Base-by-base conservation (phyloP, 2,888 invertebrate species). In the Cephus runcator region DNA sequence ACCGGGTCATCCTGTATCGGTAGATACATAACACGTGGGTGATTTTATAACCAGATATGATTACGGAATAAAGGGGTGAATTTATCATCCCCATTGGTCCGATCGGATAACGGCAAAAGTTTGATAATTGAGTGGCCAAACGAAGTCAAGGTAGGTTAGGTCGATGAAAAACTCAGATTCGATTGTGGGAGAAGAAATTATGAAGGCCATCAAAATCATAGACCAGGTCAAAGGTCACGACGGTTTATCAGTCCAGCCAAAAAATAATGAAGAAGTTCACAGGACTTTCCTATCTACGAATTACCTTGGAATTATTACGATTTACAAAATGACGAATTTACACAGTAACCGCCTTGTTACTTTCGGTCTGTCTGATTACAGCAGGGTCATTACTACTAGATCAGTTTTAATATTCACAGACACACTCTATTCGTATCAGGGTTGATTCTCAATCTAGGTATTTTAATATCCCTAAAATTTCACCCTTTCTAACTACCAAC, bases 261-360 rank as follows among this genome's bases (percentile, higher is more conserved):
- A 12, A 12, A 82, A 86, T 87, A 88, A 88, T 88, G 88, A 88
- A 85, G 87, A 88, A 85, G 85, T 88, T 86, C 85, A 87, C 84
- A 77, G 81, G 81, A 83, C 78, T 83, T 79, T 80, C 76, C 84
- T 83, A 82, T 81, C 81, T 81, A 83, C 82, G 85, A 86, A 86
- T 87, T 81, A 83, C 83, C 82, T 87, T 86, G 85, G 77, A 34
- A 34, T 31, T 71, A 34, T 33, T 23, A 0, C 0, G 15, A 6
- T 40, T 40, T 40, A 40, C 6, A 15, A 15, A 40, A 15, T 40
- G 0, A 4, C 40, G 2, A 15, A 15, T 40, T 40, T 40, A 6
- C 15, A 40, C 15, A 40, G 6, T 0, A 40, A 15, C 23, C 9
- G 23, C 2, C 56, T 56, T 9, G 9, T 56, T 56, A 56, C 9